Base-by-base conservation (phyloP, 2,888 invertebrate genomes). In the Ryuthela nishihirai region DNA sequence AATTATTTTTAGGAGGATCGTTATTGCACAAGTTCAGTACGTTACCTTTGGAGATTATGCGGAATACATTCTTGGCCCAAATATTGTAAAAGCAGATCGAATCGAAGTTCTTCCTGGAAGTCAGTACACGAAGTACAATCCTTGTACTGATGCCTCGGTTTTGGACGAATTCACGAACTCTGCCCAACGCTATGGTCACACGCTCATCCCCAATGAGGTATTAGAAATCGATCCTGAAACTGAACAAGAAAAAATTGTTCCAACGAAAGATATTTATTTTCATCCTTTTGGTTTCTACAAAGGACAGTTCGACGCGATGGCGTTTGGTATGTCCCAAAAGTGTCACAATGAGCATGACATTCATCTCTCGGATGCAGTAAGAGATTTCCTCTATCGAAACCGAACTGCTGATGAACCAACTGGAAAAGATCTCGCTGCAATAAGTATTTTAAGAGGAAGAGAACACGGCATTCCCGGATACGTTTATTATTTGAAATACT, bases 371-470 rank as follows among this genome's bases (percentile, higher is more conserved):
- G 56, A 58, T 15, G 56, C 50, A 23, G 42, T 58, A 1, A 46
- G 56, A 25, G 52, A 58, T 20, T 58, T 52, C 25, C 18, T 58
- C 10, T 58, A 58, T 24, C 26, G 56, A 9, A 18, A 52, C 15
- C 23, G 46, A 18, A 52, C 50, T 26, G 18, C 52, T 18, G 52
- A 54, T 23, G 54, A 89, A 65, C 83, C 88, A 0, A 86, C 86
- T 69, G 88, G 88, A 0, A 74, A 88, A 34, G 88, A 88, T 73
- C 74, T 89, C 67, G 83, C 85, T 0, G 80, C 88, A 0, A 76
- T 88, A 42, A 88, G 88, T 71, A 82, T 88, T 46, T 87, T 88
- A 71, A 78, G 88, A 43, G 87, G 87, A 0, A 78, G 88, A 18
- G 88, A 89, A 74, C 85, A 85, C 68, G 88, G 87, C 0, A 69